These are phyloP conservation scores for Thripadectes ignobilis DNA, from an alignment of 2,797 vertebrate species.

Conservation along the genomic window DNA sequence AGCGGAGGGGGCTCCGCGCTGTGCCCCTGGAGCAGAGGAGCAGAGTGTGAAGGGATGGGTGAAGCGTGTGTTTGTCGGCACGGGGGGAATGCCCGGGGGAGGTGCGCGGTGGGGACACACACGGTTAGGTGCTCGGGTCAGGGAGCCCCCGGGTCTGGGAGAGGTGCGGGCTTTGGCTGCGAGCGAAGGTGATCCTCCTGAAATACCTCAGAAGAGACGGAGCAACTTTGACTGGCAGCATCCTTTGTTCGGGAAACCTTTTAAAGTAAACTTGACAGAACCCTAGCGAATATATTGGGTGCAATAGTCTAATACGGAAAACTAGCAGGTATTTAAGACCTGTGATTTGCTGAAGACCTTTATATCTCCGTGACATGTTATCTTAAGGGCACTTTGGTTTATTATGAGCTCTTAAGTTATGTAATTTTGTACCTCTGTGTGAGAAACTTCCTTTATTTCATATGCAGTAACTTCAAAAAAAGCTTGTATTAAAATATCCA, in stretches of 20 bases:
- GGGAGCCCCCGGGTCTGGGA: accelerated
- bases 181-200: accelerated
- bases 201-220: accelerated
- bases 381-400: neutral
- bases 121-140: accelerated
- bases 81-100: neutral
- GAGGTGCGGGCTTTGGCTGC: neutral
- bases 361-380: accelerated
- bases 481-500: neutral
- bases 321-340: neutral
- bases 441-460: neutral
- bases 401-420: neutral
- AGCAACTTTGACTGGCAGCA: neutral
- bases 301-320: neutral
- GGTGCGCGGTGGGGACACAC: neutral
- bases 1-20: neutral
- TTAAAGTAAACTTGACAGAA: neutral
- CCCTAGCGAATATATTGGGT: accelerated
- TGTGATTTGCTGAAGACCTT: neutral
- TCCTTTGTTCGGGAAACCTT: neutral
- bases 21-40: too few relatives aligned
- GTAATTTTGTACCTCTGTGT: neutral
- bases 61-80: neutral
- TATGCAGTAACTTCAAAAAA: neutral
- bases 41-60: neutral